A percentile compares a stretch with the other conserved stretches of the same genome.
phyloP scores from a whole-genome alignment of 2,113 vertebrate genomes.

The Apeltes quadracus region DNA sequence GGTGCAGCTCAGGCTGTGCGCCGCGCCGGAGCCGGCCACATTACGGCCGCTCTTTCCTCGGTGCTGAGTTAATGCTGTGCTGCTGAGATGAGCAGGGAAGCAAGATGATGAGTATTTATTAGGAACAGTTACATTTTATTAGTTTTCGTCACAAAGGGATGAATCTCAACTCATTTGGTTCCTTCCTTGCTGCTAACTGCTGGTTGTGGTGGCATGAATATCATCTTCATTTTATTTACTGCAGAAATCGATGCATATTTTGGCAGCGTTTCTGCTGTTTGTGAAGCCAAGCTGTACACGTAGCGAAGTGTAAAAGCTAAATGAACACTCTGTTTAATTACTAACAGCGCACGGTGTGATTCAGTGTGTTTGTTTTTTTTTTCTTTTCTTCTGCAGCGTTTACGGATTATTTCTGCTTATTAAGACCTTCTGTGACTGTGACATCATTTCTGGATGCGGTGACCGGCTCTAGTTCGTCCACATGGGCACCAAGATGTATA shows the following conservation, averaged over 20 bases:
- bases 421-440: constrained; percentile 3
- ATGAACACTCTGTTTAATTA: constrained; percentile 2
- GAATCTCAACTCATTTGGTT: constrained; percentile 7
- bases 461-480: neutral
- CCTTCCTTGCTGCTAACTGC: neutral
- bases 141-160: neutral
- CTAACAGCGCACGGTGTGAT: neutral
- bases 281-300: constrained; percentile 3
- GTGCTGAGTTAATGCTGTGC: constrained; percentile 7
- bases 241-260: neutral
- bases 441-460: neutral
- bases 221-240: constrained; percentile 14
- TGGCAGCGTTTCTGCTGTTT: constrained; percentile 14
- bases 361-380: neutral
- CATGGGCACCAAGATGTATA: neutral
- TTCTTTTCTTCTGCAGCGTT: neutral
- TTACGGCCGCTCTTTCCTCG: constrained; percentile 5
- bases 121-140: neutral
- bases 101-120: neutral
- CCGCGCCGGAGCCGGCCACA: constrained; percentile 17
- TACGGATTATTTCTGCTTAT: neutral
- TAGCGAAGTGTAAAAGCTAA: neutral
- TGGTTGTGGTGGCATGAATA: neutral
- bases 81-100: constrained; percentile 2
- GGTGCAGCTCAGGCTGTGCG: neutral